Evolutionary conservation across 2,113 vertebrate genomes (phyloP).

Genomic region (Todiramphus chloris): DNA sequence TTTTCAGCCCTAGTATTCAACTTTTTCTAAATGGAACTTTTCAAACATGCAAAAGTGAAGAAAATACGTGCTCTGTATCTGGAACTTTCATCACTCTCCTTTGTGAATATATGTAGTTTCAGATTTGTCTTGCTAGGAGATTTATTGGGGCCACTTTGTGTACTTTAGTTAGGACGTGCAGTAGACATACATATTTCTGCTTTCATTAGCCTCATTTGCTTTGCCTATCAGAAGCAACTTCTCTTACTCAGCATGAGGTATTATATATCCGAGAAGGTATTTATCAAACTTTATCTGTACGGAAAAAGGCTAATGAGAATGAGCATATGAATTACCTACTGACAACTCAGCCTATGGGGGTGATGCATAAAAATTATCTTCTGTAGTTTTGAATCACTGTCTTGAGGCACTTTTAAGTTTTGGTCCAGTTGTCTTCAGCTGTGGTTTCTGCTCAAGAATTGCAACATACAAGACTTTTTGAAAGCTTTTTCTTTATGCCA

Average conservation of each 20-base stretch:
- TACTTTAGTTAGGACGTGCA: neutral
- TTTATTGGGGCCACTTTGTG: neutral
- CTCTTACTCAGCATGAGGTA: neutral
- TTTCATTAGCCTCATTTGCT: neutral
- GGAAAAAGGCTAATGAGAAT: neutral
- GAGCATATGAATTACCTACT: neutral
- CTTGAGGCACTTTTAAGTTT: neutral
- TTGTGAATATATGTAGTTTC: neutral
- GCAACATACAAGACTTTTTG: neutral
- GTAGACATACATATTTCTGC: neutral
- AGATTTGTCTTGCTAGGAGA: neutral
- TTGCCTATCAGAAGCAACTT: neutral
- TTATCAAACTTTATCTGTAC: neutral
- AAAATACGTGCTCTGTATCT: neutral
- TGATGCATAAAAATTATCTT: neutral
- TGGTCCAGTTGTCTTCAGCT: neutral
- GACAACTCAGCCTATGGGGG: neutral
- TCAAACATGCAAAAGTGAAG: neutral
- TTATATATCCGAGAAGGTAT: neutral
- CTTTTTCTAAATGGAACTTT: neutral
- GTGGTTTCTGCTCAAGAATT: neutral
- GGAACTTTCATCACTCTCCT: neutral
- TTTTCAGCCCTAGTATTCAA: neutral
- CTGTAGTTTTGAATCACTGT: neutral
- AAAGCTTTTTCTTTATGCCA: neutral